Percentiles rank a stretch among this genome's conserved stretches.
These are phyloP conservation scores for Coranthus polyacanthus DNA, from an alignment of 2,797 vertebrate genomes.

Conservation along the genomic window DNA sequence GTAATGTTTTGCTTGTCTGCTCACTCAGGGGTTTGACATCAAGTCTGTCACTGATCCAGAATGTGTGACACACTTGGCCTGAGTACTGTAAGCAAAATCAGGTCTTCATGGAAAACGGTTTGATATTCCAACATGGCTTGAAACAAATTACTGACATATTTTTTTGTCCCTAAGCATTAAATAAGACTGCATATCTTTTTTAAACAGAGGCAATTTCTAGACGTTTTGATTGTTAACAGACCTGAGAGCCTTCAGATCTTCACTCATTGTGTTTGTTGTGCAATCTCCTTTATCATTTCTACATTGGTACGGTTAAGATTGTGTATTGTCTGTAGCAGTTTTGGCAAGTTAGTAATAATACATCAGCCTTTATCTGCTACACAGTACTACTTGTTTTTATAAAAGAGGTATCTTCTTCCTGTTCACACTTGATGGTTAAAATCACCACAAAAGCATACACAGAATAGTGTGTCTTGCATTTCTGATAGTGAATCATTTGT, in stretches of 20 bases:
- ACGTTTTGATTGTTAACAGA: slow-evolving; percentile 7
- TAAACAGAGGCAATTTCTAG: background rate
- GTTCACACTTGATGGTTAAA: background rate
- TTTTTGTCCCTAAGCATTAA: slow-evolving; percentile 8
- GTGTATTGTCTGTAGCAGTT: background rate
- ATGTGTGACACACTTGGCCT: slow-evolving; percentile 34
- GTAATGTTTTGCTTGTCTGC: slow-evolving; percentile 41
- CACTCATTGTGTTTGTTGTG: background rate
- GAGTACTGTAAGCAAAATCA: slow-evolving; percentile 16
- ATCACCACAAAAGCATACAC: background rate
- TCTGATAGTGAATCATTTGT: background rate
- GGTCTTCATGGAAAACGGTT: slow-evolving; percentile 23
- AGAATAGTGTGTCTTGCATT: background rate
- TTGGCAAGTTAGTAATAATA: background rate
- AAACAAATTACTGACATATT: slow-evolving; percentile 8
- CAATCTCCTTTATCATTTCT: slow-evolving; percentile 9
- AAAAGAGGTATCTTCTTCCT: background rate
- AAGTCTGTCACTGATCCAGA: slow-evolving; percentile 27
- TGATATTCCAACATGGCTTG: slow-evolving; percentile 16
- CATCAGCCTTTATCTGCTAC: slow-evolving; percentile 3
- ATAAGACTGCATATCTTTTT: background rate
- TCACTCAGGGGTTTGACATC: slow-evolving; percentile 46
- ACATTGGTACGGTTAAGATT: background rate
- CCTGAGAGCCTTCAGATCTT: slow-evolving; percentile 5
- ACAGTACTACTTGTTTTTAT: slow-evolving; percentile 9